Evolutionary conservation across 2,797 vertebrate species (phyloP).

Genomic region (Oryzias sinensis): DNA sequence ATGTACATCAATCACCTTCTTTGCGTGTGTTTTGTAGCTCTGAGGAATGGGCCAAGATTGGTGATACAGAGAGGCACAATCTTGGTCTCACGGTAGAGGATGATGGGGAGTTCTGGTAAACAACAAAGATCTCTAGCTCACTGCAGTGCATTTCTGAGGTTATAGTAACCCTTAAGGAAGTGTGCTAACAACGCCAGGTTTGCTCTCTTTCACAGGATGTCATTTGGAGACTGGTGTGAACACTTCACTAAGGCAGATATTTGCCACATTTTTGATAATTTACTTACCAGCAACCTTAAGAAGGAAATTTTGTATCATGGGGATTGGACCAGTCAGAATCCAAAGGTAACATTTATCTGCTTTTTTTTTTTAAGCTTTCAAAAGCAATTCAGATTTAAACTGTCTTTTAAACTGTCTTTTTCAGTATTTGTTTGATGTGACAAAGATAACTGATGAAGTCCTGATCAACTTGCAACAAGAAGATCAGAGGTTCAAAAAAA

Average conservation of each 20-base stretch:
- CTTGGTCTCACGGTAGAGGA: conserved; percentile 86
- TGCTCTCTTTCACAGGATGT: conserved; percentile 81
- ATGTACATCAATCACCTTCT: background rate
- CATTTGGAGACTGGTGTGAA: conserved; percentile 90
- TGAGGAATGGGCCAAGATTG: conserved; percentile 89
- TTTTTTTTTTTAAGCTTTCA: no score
- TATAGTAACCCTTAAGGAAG: background rate
- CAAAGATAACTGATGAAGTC: conserved; percentile 84
- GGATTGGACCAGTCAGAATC: conserved; percentile 89
- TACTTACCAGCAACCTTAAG: conserved; percentile 85
- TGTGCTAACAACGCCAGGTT: background rate
- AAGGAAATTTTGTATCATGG: conserved; percentile 80
- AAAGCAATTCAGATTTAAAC: no score
- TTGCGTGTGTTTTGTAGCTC: conserved; percentile 74
- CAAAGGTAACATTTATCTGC: conserved; percentile 67
- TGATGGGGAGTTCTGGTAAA: conserved; percentile 95
- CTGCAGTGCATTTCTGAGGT: background rate
- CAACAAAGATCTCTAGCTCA: background rate
- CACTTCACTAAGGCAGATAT: conserved; percentile 85
- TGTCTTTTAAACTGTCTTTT: conserved; percentile 20
- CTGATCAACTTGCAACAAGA: conserved; percentile 89
- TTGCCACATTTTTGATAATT: conserved; percentile 88
- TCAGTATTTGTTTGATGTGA: conserved; percentile 89
- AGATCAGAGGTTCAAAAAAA: conserved; percentile 84
- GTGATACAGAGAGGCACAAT: conserved; percentile 76